Conservation (phyloP, 2,113 vertebrate species). For the Pandion haliaetus region DNA sequence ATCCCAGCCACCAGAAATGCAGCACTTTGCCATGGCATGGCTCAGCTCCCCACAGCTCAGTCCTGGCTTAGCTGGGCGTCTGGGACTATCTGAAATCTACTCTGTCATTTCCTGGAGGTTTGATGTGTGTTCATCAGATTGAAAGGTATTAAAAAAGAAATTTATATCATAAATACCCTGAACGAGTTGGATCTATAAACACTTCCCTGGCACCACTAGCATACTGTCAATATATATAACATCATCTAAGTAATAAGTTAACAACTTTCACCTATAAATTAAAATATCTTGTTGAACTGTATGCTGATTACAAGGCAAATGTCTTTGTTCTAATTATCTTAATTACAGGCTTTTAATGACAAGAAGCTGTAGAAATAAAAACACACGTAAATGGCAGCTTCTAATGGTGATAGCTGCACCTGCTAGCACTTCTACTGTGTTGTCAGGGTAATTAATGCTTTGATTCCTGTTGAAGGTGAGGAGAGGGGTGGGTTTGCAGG, state of each 20-base stretch:
- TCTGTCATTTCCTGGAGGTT: background rate
- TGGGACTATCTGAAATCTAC: background rate
- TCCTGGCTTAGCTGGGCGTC: background rate
- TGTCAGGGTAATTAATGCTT: background rate
- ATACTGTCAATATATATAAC: background rate
- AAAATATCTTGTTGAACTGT: background rate
- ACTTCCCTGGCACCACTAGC: background rate
- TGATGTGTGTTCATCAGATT: background rate
- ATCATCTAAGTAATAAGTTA: background rate
- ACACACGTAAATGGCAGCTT: background rate
- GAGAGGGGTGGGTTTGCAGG: background rate
- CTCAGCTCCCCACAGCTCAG: background rate
- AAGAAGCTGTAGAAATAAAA: conserved; percentile 43
- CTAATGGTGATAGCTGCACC: background rate
- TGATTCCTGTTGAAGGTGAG: background rate
- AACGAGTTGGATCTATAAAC: background rate
- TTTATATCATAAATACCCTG: background rate
- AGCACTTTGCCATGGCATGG: background rate
- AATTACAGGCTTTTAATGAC: conserved; percentile 7
- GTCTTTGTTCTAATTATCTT: conserved; percentile 55
- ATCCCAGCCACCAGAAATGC: background rate
- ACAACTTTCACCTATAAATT: background rate
- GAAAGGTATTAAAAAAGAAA: background rate
- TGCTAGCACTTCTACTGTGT: background rate
- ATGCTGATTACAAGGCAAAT: conserved; percentile 32